Evolutionary conservation across 2,113 vertebrate species (phyloP).

Genomic region (Pomatorhinus ruficollis): DNA sequence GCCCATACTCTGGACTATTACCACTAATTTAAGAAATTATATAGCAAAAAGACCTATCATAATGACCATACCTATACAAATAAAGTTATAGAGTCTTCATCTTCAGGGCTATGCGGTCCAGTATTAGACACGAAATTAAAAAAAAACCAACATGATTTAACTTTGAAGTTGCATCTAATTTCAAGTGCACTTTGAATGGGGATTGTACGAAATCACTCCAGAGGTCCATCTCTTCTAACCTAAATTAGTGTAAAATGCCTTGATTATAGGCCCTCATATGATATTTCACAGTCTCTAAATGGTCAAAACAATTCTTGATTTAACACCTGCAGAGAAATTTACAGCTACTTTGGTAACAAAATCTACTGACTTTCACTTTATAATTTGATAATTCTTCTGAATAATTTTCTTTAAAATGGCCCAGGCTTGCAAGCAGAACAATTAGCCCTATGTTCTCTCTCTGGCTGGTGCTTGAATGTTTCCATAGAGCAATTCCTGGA

Average conservation of each 20-base stretch:
- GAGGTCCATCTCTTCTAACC: neutral
- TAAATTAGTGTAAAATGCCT: neutral
- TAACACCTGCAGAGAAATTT: slow-evolving; percentile 3
- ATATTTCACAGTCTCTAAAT: neutral
- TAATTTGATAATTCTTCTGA: slow-evolving; percentile 1
- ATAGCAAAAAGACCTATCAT: neutral
- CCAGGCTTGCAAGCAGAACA: slow-evolving; percentile 2
- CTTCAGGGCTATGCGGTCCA: neutral
- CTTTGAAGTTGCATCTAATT: neutral
- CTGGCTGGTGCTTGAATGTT: slow-evolving; percentile 1
- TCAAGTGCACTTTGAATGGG: neutral
- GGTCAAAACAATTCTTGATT: neutral
- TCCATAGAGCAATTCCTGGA: slow-evolving; percentile 11
- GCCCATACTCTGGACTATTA: slow-evolving; percentile 19
- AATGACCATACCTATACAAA: neutral
- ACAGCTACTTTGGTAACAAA: slow-evolving; percentile 2
- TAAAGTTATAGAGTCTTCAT: neutral
- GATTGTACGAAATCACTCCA: neutral
- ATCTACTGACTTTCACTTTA: neutral
- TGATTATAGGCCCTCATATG: neutral
- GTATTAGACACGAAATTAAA: neutral
- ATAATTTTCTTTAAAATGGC: neutral
- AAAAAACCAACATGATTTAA: neutral
- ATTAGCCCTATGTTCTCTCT: slow-evolving; percentile 7
- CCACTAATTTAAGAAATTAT: neutral